Evolutionary conservation across 2,113 vertebrate genomes (phyloP), one percentile per base, ranked within the genome.

Genomic region (Cyanoramphus novaezelandiae): DNA sequence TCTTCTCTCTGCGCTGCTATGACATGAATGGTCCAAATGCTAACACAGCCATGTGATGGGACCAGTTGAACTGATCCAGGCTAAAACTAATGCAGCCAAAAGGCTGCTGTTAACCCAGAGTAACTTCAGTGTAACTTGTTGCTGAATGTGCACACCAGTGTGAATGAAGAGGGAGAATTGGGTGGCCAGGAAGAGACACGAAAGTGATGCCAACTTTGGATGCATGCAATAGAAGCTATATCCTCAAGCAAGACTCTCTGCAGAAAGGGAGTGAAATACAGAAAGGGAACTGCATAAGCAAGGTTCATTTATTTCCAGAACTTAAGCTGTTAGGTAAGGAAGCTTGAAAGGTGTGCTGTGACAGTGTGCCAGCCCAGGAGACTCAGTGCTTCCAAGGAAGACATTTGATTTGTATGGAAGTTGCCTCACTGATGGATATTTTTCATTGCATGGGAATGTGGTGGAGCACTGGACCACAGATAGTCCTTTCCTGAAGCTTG

Each of bases 21-120:
- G 44, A 3, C 20, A 2, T 6, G 20, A 60, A 13, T 0, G 1
- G 18, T 47, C 24, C 29, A 50, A 39, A 0, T 62, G 28, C 14
- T 88, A 27, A 0, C 18, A 27, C 37, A 35, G 46, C 63, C 21
- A 0, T 14, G 69, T 41, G 23, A 20, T 82, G 70, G 47, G 52
- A 85, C n/a, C 41, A 27, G 78, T 31, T 47, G 27, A 55, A 6
- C 35, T 72, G 69, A 29, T 70, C 20, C 31, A 31, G 31, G 17
- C 49, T 72, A 16, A 62, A 82, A 3, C 13, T 27, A 21, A 29
- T 37, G 14, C 63, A 17, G 16, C 16, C 17, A 64, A 69, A 53
- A 70, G 37, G 57, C 49, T 37, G 15, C 20, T 50, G 17, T 57
- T 68, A 52, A n/a, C 68, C 53, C 37, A 31, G 47, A 59, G 63